Evolutionary conservation across 2,888 invertebrate species (phyloP), one percentile per base, ranked within the genome.

Genomic region (Pseudococcus jackbeardsleyi): DNA sequence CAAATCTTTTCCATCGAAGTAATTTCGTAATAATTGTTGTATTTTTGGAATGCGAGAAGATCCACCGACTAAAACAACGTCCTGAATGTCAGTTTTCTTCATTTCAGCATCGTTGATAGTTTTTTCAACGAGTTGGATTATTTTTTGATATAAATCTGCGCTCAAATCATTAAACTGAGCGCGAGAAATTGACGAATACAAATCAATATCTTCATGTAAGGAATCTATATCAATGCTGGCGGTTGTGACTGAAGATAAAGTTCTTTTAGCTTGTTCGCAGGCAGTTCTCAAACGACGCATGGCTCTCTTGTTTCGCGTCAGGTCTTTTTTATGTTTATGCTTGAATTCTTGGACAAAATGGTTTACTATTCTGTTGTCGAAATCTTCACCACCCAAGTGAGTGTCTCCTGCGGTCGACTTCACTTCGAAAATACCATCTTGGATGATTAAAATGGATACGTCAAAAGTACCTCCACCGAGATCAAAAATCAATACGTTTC

Each of bases 41-140:
- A 99, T 97, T 93, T 98, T 99, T 88, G 99, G 99, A 91, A 99
- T 99, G 92, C 99, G 96, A 59, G 99, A 99, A 84, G 98, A 99
- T 79, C 91, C 91, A 82, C 91, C 91, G 11, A 91, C 91, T 84
- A 91, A 19, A n/a, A 98, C 98, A 90, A 98, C 97, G 91, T 97
- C 97, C 91, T 97, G 95, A 90, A 99, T 95, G 90, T 94, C 94
- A 3, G 95, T 93, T 92, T 99, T 99, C 93, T 98, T 98, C 95
- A 99, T 95, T 92, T 99, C 98, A 89, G 99, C 98, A 92, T 99
- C 99, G 89, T 97, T 94, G 88, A 99, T 93, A 6, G 98, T 92
- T 89, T 94, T 94, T 91, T 95, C 94, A 0, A 95, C 95, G 4
- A 94, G 94, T 89, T 94, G 94, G 88, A 89, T 89, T 17, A 89